These are phyloP conservation scores for Branchipolynoe longqiensis DNA, from an alignment of 2,888 invertebrate genomes.

Conservation along the genomic window DNA sequence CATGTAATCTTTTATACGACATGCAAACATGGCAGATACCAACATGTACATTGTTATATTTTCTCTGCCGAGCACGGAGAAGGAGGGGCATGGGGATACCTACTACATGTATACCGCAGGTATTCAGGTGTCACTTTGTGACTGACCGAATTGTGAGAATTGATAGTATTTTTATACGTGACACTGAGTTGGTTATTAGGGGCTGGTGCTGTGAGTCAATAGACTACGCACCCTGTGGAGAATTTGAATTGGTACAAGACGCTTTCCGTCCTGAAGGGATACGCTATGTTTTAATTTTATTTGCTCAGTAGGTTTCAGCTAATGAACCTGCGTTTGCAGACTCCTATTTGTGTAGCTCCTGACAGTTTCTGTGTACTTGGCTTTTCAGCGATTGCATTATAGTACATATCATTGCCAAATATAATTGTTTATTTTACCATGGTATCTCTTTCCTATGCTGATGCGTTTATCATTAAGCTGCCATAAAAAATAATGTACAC, in stretches of 20 bases:
- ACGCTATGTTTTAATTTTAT: not conserved
- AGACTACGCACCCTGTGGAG: no score
- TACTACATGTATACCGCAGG: not conserved
- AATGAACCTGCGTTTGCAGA: not conserved
- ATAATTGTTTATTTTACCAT: conserved; percentile 3
- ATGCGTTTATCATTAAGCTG: no score
- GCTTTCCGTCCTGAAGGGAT: conserved; percentile 25
- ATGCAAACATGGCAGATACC: no score
- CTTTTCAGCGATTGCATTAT: conserved; percentile 3
- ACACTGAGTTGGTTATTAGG: conserved; percentile 1
- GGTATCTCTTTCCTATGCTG: not conserved
- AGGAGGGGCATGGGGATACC: not conserved
- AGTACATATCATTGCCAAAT: conserved; percentile 11
- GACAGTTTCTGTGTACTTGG: not conserved
- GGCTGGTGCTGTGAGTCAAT: no score
- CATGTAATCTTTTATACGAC: no score
- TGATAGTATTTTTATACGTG: conserved; percentile 23
- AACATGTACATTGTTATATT: not conserved
- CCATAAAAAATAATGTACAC: no score
- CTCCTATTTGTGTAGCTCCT: not conserved
- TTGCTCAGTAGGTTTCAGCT: not conserved
- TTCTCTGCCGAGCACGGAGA: not conserved
- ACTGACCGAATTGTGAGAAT: not conserved
- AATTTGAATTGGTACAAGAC: no score
- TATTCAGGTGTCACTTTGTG: not conserved